A percentile compares a stretch with the other conserved stretches of the same genome.
Conservation (phyloP, 2,113 vertebrate genomes). For the Regulus satrapa region DNA sequence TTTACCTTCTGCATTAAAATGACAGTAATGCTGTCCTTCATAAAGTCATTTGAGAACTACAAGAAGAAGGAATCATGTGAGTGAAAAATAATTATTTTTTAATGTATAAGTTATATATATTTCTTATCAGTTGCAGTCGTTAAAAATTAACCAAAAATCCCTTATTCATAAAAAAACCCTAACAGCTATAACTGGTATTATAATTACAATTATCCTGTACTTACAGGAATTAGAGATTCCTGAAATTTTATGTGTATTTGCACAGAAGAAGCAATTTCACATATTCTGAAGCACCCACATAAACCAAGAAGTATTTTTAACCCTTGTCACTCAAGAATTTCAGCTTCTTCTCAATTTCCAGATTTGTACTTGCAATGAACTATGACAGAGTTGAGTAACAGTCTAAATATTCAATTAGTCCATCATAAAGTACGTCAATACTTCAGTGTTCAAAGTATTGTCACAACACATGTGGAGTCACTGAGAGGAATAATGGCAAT, state of each 20-base stretch:
- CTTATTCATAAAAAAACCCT: neutral
- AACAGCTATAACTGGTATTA: neutral
- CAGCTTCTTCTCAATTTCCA: neutral
- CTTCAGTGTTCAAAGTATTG: neutral
- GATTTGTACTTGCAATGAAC: neutral
- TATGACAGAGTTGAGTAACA: neutral
- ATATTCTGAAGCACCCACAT: neutral
- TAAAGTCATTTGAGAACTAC: neutral
- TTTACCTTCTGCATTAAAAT: neutral
- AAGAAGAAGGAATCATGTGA: neutral
- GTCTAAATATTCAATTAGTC: neutral
- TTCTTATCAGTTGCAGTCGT: neutral
- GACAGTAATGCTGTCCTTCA: neutral
- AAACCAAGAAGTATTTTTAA: neutral
- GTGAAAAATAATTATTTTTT: neutral
- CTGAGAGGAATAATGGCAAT: neutral
- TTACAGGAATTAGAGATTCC: neutral
- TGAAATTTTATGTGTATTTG: neutral
- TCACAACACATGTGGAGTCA: rapidly evolving
- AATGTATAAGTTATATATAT: neutral
- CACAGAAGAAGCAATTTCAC: neutral
- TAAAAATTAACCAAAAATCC: neutral
- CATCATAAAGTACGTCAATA: neutral
- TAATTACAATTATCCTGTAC: neutral
- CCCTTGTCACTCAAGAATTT: neutral